Evolutionary conservation across 2,797 vertebrate species (phyloP).

Genomic region (Phylloscopus collybita): DNA sequence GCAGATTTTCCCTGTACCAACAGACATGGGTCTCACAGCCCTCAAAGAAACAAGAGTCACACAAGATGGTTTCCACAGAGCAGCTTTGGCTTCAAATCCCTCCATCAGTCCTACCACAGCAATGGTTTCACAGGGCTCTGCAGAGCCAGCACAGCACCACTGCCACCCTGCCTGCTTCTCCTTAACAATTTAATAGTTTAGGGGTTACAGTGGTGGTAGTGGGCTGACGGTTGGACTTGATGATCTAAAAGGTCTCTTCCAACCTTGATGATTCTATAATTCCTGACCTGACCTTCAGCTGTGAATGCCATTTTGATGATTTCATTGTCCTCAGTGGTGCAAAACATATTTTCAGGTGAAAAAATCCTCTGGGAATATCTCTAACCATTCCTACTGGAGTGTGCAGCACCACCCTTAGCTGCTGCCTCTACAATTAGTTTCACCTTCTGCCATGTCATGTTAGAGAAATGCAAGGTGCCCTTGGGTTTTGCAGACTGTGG

Average conservation of each 20-base stretch:
- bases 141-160: neutral
- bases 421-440: neutral
- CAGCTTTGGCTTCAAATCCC: neutral
- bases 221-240: neutral
- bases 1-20: fast-evolving
- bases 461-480: neutral
- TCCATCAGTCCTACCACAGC: neutral
- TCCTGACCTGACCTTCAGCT: neutral
- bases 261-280: neutral
- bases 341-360: neutral
- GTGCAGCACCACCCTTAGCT: neutral
- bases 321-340: neutral
- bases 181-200: neutral
- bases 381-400: neutral
- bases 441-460: neutral
- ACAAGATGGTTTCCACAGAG: neutral
- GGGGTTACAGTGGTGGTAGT: neutral
- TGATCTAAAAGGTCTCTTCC: neutral
- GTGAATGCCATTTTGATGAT: neutral
- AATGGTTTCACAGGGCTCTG: neutral
- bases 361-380: neutral
- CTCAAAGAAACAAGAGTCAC: neutral
- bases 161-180: neutral
- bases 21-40: neutral
- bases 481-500: neutral